Evolutionary conservation across 2,888 invertebrate species (phyloP).

Genomic region (Margaritifera margaritifera): DNA sequence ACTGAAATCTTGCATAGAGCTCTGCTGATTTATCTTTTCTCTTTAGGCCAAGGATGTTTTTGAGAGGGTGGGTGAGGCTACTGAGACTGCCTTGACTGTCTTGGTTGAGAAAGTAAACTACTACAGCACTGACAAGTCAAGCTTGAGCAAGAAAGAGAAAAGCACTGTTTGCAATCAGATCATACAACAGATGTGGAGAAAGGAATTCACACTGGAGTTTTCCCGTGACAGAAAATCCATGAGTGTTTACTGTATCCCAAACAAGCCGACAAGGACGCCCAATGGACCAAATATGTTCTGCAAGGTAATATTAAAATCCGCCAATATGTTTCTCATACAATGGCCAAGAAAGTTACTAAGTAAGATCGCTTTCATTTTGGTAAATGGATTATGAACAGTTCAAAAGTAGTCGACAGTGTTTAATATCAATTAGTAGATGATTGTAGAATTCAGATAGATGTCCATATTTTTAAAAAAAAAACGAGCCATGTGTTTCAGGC

Average conservation of each 20-base stretch:
- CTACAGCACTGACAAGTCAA: constrained; percentile 88
- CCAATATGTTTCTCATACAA: neutral
- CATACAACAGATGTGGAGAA: constrained; percentile 97
- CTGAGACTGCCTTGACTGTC: constrained; percentile 98
- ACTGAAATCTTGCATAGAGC: too few relatives aligned
- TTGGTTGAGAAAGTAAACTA: constrained; percentile 99
- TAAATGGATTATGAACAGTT: too few relatives aligned
- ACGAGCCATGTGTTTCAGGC: too few relatives aligned
- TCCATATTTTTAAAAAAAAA: too few relatives aligned
- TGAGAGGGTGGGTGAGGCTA: constrained; percentile 99
- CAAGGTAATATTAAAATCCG: constrained; percentile 73
- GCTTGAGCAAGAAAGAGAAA: constrained; percentile 91
- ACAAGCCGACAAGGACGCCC: constrained; percentile 88
- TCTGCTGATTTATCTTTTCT: neutral
- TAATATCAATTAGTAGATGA: too few relatives aligned
- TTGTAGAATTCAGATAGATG: too few relatives aligned
- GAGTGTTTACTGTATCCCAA: constrained; percentile 96
- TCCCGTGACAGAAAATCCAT: constrained; percentile 99
- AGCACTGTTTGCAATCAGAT: constrained; percentile 87
- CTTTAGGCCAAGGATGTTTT: constrained; percentile 90
- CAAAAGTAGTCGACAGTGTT: too few relatives aligned
- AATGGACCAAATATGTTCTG: constrained; percentile 97
- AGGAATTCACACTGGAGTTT: constrained; percentile 99
- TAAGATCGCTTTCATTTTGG: too few relatives aligned
- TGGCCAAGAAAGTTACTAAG: too few relatives aligned